These are phyloP conservation scores for Drosophila seclusa DNA, from an alignment of 2,888 invertebrate genomes.

Conservation along the genomic window DNA sequence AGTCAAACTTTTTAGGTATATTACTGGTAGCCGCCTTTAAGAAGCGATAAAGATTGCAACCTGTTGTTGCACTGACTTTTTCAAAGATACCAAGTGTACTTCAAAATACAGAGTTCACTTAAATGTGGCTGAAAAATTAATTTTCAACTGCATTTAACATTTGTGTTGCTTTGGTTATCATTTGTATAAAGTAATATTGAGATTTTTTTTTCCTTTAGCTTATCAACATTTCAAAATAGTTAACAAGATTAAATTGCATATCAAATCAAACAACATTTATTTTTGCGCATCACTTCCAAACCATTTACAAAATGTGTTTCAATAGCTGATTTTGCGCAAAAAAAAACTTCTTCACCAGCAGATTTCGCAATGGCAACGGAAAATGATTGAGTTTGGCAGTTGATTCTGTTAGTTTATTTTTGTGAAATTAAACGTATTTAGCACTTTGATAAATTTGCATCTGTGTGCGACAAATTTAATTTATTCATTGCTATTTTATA, in stretches of 20 bases:
- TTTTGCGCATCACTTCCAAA: constrained; percentile 47
- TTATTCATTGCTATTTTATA: constrained; percentile 6
- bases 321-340: constrained; percentile 48
- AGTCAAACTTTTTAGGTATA: too few relatives aligned
- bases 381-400: constrained; percentile 33
- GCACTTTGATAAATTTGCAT: constrained; percentile 56
- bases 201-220: background rate
- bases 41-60: too few relatives aligned
- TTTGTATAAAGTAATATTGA: background rate
- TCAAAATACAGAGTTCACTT: too few relatives aligned
- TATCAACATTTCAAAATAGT: background rate
- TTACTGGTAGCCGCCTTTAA: too few relatives aligned
- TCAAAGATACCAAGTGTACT: too few relatives aligned
- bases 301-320: constrained; percentile 54
- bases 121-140: too few relatives aligned
- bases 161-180: background rate
- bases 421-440: constrained; percentile 78
- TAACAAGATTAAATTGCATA: constrained; percentile 37
- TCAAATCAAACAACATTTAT: constrained; percentile 29
- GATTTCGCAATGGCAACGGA: constrained; percentile 27
- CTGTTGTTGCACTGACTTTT: too few relatives aligned
- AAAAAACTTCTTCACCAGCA: constrained; percentile 31
- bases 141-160: too few relatives aligned
- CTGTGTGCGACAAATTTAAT: constrained; percentile 22
- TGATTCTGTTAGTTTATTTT: constrained; percentile 78